These are phyloP conservation scores for Actinemys pallida DNA, from an alignment of 2,113 vertebrate genomes.

Conservation along the genomic window DNA sequence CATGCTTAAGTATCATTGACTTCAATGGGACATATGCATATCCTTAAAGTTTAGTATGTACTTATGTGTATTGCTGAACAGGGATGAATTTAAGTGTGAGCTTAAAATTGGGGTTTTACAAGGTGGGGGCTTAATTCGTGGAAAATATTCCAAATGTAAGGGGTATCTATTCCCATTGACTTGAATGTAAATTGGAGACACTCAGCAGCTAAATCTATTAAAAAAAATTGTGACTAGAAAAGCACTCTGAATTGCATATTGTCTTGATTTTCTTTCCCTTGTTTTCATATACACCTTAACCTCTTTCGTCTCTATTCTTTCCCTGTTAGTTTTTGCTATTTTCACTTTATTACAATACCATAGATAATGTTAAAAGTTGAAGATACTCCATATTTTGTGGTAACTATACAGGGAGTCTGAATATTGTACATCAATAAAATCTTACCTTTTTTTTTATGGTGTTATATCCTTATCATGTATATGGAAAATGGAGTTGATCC, in stretches of 20 bases:
- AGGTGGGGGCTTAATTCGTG: not conserved
- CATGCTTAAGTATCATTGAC: not conserved
- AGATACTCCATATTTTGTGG: not conserved
- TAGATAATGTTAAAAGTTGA: not conserved
- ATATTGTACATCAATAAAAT: not conserved
- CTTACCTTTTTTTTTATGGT: not conserved
- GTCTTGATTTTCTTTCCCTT: not conserved
- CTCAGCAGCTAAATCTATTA: not conserved
- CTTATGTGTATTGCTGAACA: not conserved
- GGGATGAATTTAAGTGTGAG: not conserved
- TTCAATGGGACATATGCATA: no score
- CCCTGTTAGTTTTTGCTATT: not conserved
- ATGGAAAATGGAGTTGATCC: not conserved
- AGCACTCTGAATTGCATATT: not conserved
- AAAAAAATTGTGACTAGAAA: not conserved
- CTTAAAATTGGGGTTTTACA: not conserved
- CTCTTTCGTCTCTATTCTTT: not conserved
- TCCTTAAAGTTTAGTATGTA: no score
- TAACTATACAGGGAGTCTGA: not conserved
- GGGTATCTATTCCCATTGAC: rapidly evolving
- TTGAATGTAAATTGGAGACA: not conserved
- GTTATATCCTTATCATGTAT: not conserved
- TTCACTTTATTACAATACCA: not conserved
- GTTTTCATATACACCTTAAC: not conserved
- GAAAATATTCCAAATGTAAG: not conserved